A percentile compares a stretch with the other conserved stretches of the same genome.
These are phyloP conservation scores for Ptilorrhoa leucosticta DNA, from an alignment of 2,113 vertebrate species.

Conservation along the genomic window DNA sequence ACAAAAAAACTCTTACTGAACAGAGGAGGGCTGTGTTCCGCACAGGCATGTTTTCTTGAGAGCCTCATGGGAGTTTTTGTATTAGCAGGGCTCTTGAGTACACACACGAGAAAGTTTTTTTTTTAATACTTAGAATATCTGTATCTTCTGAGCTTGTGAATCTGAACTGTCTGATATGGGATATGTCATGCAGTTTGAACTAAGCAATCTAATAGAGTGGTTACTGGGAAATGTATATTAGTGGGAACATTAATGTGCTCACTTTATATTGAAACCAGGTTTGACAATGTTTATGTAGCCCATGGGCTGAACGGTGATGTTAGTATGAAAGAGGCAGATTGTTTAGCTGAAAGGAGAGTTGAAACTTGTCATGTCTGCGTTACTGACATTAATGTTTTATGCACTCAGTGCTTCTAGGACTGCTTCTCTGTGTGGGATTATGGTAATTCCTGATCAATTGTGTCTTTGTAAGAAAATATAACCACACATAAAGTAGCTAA, in stretches of 20 bases:
- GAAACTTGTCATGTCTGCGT: conserved; percentile 37
- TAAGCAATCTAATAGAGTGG: conserved; percentile 14
- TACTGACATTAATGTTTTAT: conserved; percentile 51
- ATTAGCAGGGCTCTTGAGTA: neutral
- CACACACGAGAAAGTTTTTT: neutral
- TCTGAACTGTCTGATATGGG: neutral
- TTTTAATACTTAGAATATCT: neutral
- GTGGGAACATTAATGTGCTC: conserved; percentile 16
- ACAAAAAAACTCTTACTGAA: neutral
- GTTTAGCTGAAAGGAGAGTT: conserved; percentile 41
- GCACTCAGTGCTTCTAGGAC: neutral
- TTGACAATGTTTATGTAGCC: conserved; percentile 62
- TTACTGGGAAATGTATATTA: conserved; percentile 33
- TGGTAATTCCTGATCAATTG: conserved; percentile 32
- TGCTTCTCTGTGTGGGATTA: conserved; percentile 9
- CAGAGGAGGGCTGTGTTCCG: neutral
- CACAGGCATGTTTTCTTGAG: neutral
- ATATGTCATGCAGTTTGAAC: conserved; percentile 4
- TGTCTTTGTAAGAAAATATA: conserved; percentile 44
- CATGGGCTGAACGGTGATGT: conserved; percentile 1
- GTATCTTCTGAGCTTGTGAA: neutral
- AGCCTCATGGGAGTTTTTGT: neutral
- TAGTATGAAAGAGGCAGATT: conserved; percentile 53
- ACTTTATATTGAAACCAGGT: conserved; percentile 56
- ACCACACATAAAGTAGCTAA: neutral